These are phyloP conservation scores for Cheilosia scutellata DNA, from an alignment of 2,888 invertebrate genomes.

Conservation along the genomic window DNA sequence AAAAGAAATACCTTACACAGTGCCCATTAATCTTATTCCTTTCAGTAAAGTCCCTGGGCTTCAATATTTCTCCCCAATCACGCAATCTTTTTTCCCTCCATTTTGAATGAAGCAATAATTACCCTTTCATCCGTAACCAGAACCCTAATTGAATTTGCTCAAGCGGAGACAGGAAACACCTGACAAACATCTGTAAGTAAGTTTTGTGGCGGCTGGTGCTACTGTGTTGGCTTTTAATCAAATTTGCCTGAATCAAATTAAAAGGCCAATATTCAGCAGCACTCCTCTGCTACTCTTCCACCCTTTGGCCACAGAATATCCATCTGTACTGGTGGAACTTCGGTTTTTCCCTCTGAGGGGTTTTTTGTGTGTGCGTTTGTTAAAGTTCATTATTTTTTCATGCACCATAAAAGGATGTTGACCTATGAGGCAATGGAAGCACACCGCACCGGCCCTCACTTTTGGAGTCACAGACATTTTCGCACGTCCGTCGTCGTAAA, in stretches of 20 bases:
- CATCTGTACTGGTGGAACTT: constrained; percentile 25
- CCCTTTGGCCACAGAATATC: constrained; percentile 21
- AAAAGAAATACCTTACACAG: no score
- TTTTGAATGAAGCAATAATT: constrained; percentile 47
- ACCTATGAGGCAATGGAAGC: constrained; percentile 17
- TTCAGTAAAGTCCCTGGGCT: no score
- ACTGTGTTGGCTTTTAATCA: constrained; percentile 68
- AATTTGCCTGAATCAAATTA: constrained; percentile 73
- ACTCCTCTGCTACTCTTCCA: background rate
- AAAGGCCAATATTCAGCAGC: constrained; percentile 60
- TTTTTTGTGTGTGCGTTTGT: constrained; percentile 27
- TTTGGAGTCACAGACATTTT: constrained; percentile 50
- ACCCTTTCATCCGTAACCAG: constrained; percentile 35
- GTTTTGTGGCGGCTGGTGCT: constrained; percentile 44
- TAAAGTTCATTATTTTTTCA: constrained; percentile 65
- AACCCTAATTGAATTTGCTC: constrained; percentile 63
- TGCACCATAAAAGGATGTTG: constrained; percentile 56
- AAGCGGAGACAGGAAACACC: constrained; percentile 61
- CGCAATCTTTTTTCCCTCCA: constrained; percentile 14
- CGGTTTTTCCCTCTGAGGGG: constrained; percentile 6
- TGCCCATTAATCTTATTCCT: no score
- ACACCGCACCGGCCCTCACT: background rate
- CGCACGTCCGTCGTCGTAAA: constrained; percentile 58
- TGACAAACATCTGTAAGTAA: constrained; percentile 66
- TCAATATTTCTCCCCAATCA: constrained; percentile 15